Evolutionary conservation across 2,888 invertebrate species (phyloP), one percentile per base, ranked within the genome.

Genomic region (Sepioteuthis lessoniana): DNA sequence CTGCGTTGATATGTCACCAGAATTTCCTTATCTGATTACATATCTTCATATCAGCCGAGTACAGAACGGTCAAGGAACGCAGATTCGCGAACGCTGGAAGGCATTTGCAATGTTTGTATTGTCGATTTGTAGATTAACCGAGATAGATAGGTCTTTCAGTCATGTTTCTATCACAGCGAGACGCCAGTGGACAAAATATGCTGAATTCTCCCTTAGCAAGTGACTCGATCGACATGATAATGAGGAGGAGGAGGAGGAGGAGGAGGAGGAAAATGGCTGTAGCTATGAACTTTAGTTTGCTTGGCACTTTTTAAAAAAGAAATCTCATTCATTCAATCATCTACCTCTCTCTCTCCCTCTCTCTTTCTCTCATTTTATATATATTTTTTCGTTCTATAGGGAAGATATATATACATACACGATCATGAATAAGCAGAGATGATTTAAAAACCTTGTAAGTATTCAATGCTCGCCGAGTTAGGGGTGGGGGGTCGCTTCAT

Each of bases 371-470:
- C 31, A 8, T 60, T 19, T 47, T 50, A 50, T 19, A 50, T 50
- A 50, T 50, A 50, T 50, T 19, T 50, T 1, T 76, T 31, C n/a
- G 7, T 76, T 76, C n/a, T 76, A 35, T 0, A 10, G n/a, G 31
- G 76, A n/a, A 55, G 55, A 28, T 55, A 55, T 55, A 55, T 55
- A 25, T 25, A 55, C 7, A 55, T 55, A 25, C 55, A 55, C 7
- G 55, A 13, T 3, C 28, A 31, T 60, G 31, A 76, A 76, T 76
- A 10, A 76, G n/a, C n/a, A 3, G 76, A 76, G 76, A 76, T 76
- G 76, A 76, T 76, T n/a, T 76, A 76, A 76, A 76, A n/a, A n/a
- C 76, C 76, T 76, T 76, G n/a, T 76, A n/a, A 76, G 55, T 55
- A 55, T 55, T 55, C 55, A 55, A 55, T 55, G n/a, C 76, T 76